Percentiles rank a stretch among this genome's conserved stretches.
These are phyloP conservation scores for Steinernema carpocapsae DNA, from an alignment of 2,888 invertebrate genomes.

Conservation along the genomic window DNA sequence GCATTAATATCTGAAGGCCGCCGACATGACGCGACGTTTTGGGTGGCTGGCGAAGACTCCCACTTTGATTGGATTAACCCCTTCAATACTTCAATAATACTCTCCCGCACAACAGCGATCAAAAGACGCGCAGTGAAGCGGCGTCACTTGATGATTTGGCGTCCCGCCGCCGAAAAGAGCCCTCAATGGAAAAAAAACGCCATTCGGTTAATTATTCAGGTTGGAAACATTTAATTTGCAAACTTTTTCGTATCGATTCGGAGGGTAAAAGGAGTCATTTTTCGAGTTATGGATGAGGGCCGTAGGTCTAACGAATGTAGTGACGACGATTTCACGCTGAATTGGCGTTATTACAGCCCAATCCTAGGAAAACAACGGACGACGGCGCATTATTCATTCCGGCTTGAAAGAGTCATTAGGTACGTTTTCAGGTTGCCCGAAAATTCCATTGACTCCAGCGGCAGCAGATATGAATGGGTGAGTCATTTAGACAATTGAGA, in stretches of 20 bases:
- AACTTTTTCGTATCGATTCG: neutral
- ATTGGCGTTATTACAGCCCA: neutral
- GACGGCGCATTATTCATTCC: neutral
- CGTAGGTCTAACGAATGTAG: no score
- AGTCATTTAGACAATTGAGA: neutral
- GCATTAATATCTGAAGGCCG: neutral
- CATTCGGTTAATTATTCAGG: slow-evolving; percentile 15
- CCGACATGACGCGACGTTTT: neutral
- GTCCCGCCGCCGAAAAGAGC: neutral
- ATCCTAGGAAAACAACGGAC: neutral
- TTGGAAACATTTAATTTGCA: neutral
- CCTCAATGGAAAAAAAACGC: neutral
- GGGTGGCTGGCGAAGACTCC: neutral
- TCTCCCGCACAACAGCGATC: neutral
- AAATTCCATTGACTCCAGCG: neutral
- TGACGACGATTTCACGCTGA: neutral
- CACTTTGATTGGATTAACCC: slow-evolving; percentile 23
- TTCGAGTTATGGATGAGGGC: no score
- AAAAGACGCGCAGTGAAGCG: neutral
- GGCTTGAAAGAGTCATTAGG: neutral
- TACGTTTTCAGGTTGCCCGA: neutral
- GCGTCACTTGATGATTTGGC: neutral
- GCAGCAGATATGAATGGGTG: neutral
- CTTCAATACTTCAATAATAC: neutral
- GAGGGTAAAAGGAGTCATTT: neutral